Evolutionary conservation across 2,797 vertebrate species (phyloP).

Genomic region (Notolabrus celidotus): DNA sequence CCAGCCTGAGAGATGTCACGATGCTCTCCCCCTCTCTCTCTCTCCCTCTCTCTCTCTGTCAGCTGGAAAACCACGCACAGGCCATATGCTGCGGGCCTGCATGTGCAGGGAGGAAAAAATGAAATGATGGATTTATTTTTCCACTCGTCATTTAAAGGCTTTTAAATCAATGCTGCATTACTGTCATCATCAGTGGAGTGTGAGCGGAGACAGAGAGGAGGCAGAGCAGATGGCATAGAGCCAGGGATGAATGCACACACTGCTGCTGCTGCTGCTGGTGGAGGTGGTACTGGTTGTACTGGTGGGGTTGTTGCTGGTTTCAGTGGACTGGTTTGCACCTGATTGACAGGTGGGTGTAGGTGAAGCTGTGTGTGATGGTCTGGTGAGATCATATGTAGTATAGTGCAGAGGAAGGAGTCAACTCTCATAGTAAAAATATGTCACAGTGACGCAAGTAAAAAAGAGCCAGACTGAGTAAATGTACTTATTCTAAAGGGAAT

Average conservation of each 20-base stretch:
- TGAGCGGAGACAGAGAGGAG: slow-evolving; percentile 19
- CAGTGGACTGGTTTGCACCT: slow-evolving; percentile 20
- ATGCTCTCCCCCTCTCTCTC: too few species aligned
- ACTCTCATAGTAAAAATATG: slow-evolving; percentile 19
- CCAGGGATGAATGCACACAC: slow-evolving; percentile 19
- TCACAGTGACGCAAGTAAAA: too few species aligned
- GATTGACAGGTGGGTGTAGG: not conserved
- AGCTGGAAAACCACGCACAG: slow-evolving; percentile 42
- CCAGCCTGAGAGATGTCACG: slow-evolving; percentile 22
- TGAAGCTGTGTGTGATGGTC: slow-evolving; percentile 6
- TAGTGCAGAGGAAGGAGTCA: slow-evolving; percentile 7
- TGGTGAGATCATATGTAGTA: slow-evolving; percentile 1
- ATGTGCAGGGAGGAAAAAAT: slow-evolving; percentile 24
- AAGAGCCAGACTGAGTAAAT: too few species aligned
- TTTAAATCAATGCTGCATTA: slow-evolving; percentile 46
- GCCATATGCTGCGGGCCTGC: slow-evolving; percentile 57
- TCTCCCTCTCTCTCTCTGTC: slow-evolving; percentile 19
- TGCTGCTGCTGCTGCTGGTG: slow-evolving; percentile 35
- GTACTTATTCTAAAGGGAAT: too few species aligned
- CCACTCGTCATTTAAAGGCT: slow-evolving; percentile 19
- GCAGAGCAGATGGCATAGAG: not conserved
- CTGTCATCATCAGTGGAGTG: slow-evolving; percentile 19
- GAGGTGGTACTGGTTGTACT: slow-evolving; percentile 17
- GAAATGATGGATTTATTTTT: slow-evolving; percentile 34
- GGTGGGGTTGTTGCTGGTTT: not conserved